phyloP scores from a whole-genome alignment of 2,797 vertebrate genomes.

The Agapornis canus region DNA sequence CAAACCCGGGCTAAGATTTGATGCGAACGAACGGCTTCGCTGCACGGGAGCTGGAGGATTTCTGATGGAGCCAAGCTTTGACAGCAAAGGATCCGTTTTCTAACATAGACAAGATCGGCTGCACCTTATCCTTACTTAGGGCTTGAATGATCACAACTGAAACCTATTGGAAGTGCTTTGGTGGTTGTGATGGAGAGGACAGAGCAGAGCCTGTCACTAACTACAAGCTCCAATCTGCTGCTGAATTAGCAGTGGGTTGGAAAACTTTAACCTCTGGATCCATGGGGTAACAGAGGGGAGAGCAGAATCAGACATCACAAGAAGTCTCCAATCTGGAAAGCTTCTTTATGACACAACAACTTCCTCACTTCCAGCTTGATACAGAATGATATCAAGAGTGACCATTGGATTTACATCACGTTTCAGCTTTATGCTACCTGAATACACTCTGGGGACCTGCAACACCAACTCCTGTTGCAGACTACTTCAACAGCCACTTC shows the following conservation, averaged over 20 bases:
- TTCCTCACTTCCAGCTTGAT: neutral
- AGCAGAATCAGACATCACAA: neutral
- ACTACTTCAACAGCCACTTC: neutral
- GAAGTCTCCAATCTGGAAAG: neutral
- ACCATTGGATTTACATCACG: neutral
- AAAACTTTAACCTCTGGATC: neutral
- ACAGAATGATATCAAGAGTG: rapidly evolving
- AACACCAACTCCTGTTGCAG: neutral
- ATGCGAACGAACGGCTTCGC: neutral
- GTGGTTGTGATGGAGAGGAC: neutral
- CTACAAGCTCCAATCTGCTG: neutral
- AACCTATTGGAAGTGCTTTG: neutral
- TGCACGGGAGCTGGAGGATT: neutral
- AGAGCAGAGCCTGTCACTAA: neutral
- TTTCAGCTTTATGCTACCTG: neutral
- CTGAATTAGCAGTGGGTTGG: neutral
- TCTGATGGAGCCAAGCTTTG: neutral
- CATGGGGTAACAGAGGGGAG: neutral
- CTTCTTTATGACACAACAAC: neutral
- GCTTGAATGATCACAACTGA: neutral
- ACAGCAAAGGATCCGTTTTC: neutral
- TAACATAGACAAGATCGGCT: neutral
- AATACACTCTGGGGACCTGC: neutral
- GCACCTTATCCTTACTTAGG: neutral
- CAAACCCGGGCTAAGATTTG: neutral